Evolutionary conservation across 2,888 invertebrate genomes (phyloP), one percentile per base, ranked within the genome.

Genomic region (Graphium colonna): DNA sequence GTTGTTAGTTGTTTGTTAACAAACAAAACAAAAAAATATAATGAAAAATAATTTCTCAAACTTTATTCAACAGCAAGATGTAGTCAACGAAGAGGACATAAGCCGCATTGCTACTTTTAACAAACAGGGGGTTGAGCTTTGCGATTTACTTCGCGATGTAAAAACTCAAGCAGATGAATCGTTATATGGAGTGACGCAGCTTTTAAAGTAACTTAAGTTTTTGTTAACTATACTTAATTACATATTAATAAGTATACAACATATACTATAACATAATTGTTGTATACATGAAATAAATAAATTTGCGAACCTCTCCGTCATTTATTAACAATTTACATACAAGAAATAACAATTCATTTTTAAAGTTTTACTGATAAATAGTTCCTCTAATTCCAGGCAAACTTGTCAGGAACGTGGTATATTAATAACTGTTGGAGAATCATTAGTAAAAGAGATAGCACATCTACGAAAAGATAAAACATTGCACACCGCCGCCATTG

Each of bases 401-500:
- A 76, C 79, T 39, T 76, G 74, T 60, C 71, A 67, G 43, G 89
- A 88, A 57, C 71, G 84, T 48, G 69, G 71, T 50, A 68, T 80
- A 1, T 65, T 89, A 45, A 56, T 82, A 21, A 58, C 72, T 26
- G 81, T 87, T 12, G 87, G 84, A 1, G 82, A 88, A 67, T 71
- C 82, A 7, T 68, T 88, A 54, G 76, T 89, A 16, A 75, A 85
- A 15, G 86, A 88, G 65, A 66, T 82, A 55, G 83, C 81, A 13
- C 66, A 66, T 10, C 77, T 88, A 15, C 74, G 79, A 45, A 75
- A 78, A 58, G 83, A 87, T 15, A 59, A 82, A 2, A 80, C 82
- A 51, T 55, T 71, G 10, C 75, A 73, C 18, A 49, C 68, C 13
- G 57, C 60, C 3, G 58, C 66, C 38, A 62, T 74, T 18, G 65